Evolutionary conservation across 1,140 invertebrate species (phyloP), one percentile per base, ranked within the genome.

Genomic region (Drosophila novamexicana): DNA sequence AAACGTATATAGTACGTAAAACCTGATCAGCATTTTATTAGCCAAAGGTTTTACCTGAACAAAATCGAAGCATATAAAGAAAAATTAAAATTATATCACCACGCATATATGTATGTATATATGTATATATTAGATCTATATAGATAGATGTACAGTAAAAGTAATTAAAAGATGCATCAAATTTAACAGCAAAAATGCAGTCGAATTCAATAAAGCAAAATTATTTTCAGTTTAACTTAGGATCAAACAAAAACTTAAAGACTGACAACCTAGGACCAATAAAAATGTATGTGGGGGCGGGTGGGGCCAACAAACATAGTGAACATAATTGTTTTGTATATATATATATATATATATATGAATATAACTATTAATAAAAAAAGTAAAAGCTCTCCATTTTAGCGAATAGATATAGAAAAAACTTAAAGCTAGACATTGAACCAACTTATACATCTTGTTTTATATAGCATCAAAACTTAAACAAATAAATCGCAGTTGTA

Each of bases 41-140:
- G 66, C 50, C 58, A 70, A 81, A 44, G 50, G 37, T 69, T 85
- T 79, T 37, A 67, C 73, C 75, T 73, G 58, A 77, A 80, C 57
- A 62, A 86, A 82, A 86, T 76, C 65, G 77, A 79, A 69, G 63
- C 66, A 82, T 83, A 79, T 54, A 81, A 84, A 68, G 61, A 56
- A 68, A 72, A 88, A 84, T 89, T 89, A 89, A 89, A 89, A 89
- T 89, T 89, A 89, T 89, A 89, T 89, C 84, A 89, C 84, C 84
- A 84, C 81, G 77, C 80, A 89, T 84, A 64, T 75, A 83, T 82
- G 47, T 50, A 56, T 77, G 47, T 50, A 56, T 77, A 66, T 58
- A 59, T 63, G 37, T 74, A 70, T 65, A 75, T 22, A 42, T 64
- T 73, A 75, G 22, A 29, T 29, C 22, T 29, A 79, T 47, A 32